Evolutionary conservation across 2,888 invertebrate species (phyloP), one percentile per base, ranked within the genome.

Genomic region (Heteromurus nitidus): DNA sequence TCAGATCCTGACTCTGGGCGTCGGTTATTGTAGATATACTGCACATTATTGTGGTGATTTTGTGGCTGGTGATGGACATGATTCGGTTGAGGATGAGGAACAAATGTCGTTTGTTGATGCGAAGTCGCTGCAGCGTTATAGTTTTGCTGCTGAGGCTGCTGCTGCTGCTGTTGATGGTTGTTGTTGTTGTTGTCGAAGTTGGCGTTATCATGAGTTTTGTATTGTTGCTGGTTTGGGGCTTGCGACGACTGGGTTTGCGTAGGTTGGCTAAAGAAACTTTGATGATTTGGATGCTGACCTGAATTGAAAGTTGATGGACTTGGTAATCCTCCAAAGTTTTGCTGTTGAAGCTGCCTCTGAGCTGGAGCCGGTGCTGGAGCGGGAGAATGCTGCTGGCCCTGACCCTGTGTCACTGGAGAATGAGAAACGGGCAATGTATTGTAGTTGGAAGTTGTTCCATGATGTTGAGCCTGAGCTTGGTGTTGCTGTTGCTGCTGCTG

Each of bases 121-220:
- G 76, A 76, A 5, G 76, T 60, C 22, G 77, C 47, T 62, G 68
- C 69, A 16, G 58, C 69, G 62, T 77, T 77, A 67, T 44, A 75
- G 36, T 58, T 67, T 50, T 67, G 75, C 9, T 69, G 60, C 16
- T 58, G 58, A 26, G 28, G 1, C 11, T 42, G 62, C 20, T 50
- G 31, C 50, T 64, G 22, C 36, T 74, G 62, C 18, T 36, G n/a
- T 36, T 58, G 24, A n/a, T n/a, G 28, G 1, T 13, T 42, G 62
- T 22, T 50, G 31, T 64, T 64, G 22, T 53, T 74, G 62, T 16
- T 36, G n/a, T 36, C 36, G 24, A 60, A 31, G 65, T 67, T 28
- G 28, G 36, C 7, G 13, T 74, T 74, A 22, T 31, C 16, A 31
- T 50, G 20, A 31, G 24, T 74, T 16, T 55, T 50, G 7, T 26